Evolutionary conservation across 2,888 invertebrate species (phyloP), one percentile per base, ranked within the genome.

Genomic region (Caenorhabditis uteleia): DNA sequence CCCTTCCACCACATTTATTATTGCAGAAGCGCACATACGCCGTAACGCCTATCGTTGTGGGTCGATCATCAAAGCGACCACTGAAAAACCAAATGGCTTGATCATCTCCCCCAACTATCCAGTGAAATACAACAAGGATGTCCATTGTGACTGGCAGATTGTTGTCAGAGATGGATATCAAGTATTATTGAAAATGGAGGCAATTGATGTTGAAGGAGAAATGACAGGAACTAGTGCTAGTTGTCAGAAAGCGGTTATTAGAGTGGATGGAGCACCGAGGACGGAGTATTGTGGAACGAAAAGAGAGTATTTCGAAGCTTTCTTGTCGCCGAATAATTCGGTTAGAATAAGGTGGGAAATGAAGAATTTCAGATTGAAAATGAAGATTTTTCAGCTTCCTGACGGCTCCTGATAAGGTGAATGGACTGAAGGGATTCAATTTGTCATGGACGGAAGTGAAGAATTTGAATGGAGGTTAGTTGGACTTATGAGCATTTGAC

Each of bases 131-230:
- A 90, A 90, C 42, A 79, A 84, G 42, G 89, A 91, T 44, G 90
- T 90, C 84, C 91, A 91, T 68, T 98, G 97, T 87, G 93, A 95
- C 86, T 98, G 97, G 97, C 91, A 91, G 84, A 91, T 98, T 83
- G 54, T 54, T 21, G 81, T 75, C 3, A 58, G 80, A 7, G 53
- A 59, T 18, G 76, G 72, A 5, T 68, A 78, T 55, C 53, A 78
- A 65, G 89, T 98, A 80, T 88, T 95, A 84, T 88, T 98, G 83
- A 90, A 92, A 85, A 92, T 97, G 85, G 90, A 92, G 83, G 88
- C 89, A 72, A 94, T 98, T 84, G 90, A 91, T 53, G 91, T 97
- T 57, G 97, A 98, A 85, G 97, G 97, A 72, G 74, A 75, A 43
- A 83, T 83, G 70, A 68, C 71, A 25, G 57, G 67, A 1, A 56